Evolutionary conservation across 2,797 vertebrate genomes (phyloP).

Genomic region (Squalus acanthias): DNA sequence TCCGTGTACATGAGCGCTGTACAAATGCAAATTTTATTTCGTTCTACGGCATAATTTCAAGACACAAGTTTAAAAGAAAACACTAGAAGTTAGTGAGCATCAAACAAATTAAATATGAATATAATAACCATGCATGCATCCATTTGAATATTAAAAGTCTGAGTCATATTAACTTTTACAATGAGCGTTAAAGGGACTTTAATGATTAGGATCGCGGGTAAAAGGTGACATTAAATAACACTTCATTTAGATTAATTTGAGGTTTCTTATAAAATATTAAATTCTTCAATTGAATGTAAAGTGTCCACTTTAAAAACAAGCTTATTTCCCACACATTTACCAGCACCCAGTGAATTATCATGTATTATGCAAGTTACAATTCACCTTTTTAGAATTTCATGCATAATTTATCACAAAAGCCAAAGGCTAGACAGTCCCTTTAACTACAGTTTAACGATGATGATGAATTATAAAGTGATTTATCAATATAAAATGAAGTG

Average conservation of each 20-base stretch:
- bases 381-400: constrained; percentile 38
- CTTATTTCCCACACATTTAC: constrained; percentile 11
- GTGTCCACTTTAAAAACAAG: constrained; percentile 23
- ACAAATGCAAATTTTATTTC: background rate
- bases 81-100: background rate
- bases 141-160: constrained; percentile 3
- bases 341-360: constrained; percentile 24
- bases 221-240: constrained; percentile 25
- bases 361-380: constrained; percentile 38
- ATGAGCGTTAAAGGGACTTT: constrained; percentile 73
- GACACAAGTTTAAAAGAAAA: background rate
- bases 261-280: constrained; percentile 40
- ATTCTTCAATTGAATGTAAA: background rate
- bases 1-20: background rate
- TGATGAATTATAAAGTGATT: constrained; percentile 74
- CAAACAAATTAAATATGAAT: background rate
- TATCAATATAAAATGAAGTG: constrained; percentile 67
- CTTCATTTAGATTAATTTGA: constrained; percentile 34
- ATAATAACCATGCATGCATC: constrained; percentile 23
- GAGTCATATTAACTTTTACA: constrained; percentile 48
- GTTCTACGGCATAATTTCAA: background rate
- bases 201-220: constrained; percentile 42
- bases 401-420: constrained; percentile 19
- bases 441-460: constrained; percentile 78
- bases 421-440: constrained; percentile 71